Evolutionary conservation across 1,140 invertebrate species (phyloP), one percentile per base, ranked within the genome.

Genomic region (Argopecten irradians): DNA sequence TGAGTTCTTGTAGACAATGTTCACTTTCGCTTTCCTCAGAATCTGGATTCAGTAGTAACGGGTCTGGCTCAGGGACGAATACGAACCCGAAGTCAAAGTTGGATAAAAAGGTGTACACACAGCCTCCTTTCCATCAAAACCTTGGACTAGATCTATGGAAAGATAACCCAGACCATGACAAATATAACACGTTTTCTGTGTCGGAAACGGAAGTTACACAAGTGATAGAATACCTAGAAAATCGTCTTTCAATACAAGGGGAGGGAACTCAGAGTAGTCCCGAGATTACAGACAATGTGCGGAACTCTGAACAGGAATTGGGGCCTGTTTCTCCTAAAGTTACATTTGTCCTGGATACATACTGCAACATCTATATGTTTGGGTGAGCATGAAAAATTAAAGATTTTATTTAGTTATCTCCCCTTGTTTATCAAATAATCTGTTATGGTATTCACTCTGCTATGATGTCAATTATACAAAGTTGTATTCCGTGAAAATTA

Each of bases 291-390:
- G 91, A 92, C 32, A 91, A 92, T 91, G 84, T 92, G 19, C 87
- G 88, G 36, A 91, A 91, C 46, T 36, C 86, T 82, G 34, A 87
- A 33, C 89, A 90, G 16, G 89, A 90, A 86, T 41, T 86, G 88
- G 82, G 84, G 82, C 33, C 88, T 91, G 85, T 92, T 35, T 92
- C 93, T 19, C 91, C 91, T 14, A 91, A 93, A 88, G 92, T 94
- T 13, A 94, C 92, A 1, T 94, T 94, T 88, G 93, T 94, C 19
- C 86, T 94, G 91, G 94, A 94, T 89, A 94, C 93, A 34, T 94
- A 94, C 90, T 94, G 93, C 87, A 92, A 92, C 85, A 93, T 94
- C 85, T 94, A 93, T 84, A 93, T 94, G 92, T 88, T 90, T 82
- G 92, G 93, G 94, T 94, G 85, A 91, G 93, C 87, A 32, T 33